phyloP scores from a whole-genome alignment of 2,797 vertebrate species.

The Diplodus sargus region DNA sequence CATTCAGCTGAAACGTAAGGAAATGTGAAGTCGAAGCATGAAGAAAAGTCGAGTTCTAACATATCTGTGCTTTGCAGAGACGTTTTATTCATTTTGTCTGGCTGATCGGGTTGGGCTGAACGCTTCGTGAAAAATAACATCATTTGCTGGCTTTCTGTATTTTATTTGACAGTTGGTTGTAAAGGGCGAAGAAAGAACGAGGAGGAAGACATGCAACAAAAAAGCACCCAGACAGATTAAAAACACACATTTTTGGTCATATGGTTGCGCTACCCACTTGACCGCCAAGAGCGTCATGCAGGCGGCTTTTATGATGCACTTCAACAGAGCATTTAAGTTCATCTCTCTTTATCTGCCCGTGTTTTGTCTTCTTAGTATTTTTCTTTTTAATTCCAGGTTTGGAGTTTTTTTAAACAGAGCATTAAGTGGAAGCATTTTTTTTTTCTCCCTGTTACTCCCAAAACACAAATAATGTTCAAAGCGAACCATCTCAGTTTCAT shows the following conservation, averaged over 20 bases:
- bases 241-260: constrained; percentile 5
- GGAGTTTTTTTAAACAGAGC: constrained; percentile 40
- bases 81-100: no score
- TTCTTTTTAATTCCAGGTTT: constrained; percentile 46
- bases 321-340: constrained; percentile 2
- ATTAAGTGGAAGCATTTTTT: constrained; percentile 37
- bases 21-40: no score
- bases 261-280: neutral
- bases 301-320: constrained; percentile 4
- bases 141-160: neutral
- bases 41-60: no score
- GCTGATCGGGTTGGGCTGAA: neutral
- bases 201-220: neutral
- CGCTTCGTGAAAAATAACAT: neutral
- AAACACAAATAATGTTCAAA: constrained; percentile 62
- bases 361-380: constrained; percentile 46
- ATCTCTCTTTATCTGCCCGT: constrained; percentile 49
- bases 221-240: neutral
- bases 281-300: neutral
- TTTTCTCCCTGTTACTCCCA: constrained; percentile 27
- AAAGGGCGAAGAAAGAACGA: neutral
- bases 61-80: no score
- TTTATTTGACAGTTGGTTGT: neutral
- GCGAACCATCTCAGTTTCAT: constrained; percentile 28
- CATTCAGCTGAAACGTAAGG: no score